Evolutionary conservation across 2,888 invertebrate species (phyloP).

Genomic region (Acrobeloides nanus): DNA sequence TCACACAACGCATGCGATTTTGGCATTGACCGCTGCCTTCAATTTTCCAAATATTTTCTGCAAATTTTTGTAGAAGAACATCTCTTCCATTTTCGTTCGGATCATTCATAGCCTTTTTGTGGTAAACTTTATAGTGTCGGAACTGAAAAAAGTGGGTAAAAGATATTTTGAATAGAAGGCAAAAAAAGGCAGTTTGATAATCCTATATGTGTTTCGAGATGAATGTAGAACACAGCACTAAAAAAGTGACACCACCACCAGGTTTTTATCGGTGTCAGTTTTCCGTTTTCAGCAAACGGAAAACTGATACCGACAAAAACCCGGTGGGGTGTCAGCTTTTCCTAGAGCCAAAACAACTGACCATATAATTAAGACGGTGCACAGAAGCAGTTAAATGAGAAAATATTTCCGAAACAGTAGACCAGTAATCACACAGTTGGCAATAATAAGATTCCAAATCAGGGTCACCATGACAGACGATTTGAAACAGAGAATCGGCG

Average conservation of each 20-base stretch:
- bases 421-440: constrained; percentile 27
- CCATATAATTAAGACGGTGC: constrained; percentile 26
- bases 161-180: constrained; percentile 1
- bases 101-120: constrained; percentile 14
- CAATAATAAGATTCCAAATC: constrained; percentile 29
- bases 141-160: constrained; percentile 10
- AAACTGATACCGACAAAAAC: not conserved
- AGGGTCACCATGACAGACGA: constrained; percentile 24
- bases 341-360: constrained; percentile 12
- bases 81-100: constrained; percentile 15
- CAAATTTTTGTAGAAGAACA: constrained; percentile 13
- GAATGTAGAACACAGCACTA: not conserved
- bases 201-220: not conserved
- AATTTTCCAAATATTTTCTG: constrained; percentile 15
- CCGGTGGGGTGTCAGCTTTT: constrained; percentile 1
- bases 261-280: too few species aligned
- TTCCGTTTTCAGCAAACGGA: not conserved
- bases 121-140: constrained; percentile 23
- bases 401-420: constrained; percentile 28
- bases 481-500: constrained; percentile 17
- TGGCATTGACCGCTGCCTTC: constrained; percentile 22
- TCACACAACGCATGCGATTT: constrained; percentile 23
- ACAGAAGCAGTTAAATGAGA: constrained; percentile 16
- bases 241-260: not conserved
- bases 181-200: too few species aligned